Base-by-base conservation (phyloP, 2,113 vertebrate species). In the Nerophis lumbriciformis region DNA sequence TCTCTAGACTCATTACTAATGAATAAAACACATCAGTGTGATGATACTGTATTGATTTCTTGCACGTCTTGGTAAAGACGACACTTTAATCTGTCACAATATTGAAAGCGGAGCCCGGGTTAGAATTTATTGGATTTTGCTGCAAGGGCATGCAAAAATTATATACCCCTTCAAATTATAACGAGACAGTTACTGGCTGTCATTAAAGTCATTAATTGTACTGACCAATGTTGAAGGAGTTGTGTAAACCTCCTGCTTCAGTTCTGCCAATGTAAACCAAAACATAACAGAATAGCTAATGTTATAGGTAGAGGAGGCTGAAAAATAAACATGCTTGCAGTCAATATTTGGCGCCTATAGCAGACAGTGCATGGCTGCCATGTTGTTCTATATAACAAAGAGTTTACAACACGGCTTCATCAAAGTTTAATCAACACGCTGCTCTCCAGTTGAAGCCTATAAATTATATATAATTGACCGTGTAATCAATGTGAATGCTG, bases 11-110 rank as follows among this genome's bases (percentile, higher is more conserved):
- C 59, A 71, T 87, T 87, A 88, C 88, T 84, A 87, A 90, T 90
- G 79, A 92, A 90, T 91, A 89, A 91, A 91, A 84, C 89, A 91
- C 89, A 87, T 77, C 65, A 53, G 75, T 84, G 85, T 87, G 89
- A 89, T 89, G 89, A 91, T 89, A 82, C 82, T 90, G 42, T 45
- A 91, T 90, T 88, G 89, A 90, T 90, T 88, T 85, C 3, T 60
- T 71, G 55, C 39, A 51, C 45, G 75, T 85, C 84, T 90, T 87
- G 87, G 85, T 90, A 86, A 87, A 87, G 80, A 86, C 84, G 81
- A 73, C 72, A 77, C 81, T 81, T 78, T 72, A 56, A 62, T 79
- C 42, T 85, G 83, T 87, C 70, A 79, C 75, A 88, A 86, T 88
- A 85, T 11, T 12, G 42, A 45, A 45, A 45, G 42, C 42, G 12